Evolutionary conservation across 2,113 vertebrate genomes (phyloP).

Genomic region (Leptocoma aspasia): DNA sequence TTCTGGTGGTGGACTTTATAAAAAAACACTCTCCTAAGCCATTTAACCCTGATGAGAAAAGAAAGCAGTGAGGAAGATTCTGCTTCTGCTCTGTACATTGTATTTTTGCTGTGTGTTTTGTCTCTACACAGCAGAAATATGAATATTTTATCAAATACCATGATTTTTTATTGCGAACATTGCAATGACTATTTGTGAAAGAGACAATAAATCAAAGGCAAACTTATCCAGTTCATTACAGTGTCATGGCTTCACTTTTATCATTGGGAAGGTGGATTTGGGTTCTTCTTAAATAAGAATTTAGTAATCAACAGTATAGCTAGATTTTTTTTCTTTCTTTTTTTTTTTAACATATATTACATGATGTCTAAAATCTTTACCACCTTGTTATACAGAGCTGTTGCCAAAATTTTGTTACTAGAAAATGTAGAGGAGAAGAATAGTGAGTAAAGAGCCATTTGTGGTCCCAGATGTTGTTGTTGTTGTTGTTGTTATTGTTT

Average conservation of each 20-base stretch:
- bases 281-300: not conserved
- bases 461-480: not conserved
- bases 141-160: not conserved
- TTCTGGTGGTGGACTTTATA: not conserved
- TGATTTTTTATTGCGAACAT: not conserved
- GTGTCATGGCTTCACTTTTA: not conserved
- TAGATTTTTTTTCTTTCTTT: not conserved
- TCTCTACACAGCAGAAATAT: not conserved
- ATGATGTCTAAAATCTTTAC: not conserved
- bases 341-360: rapidly evolving
- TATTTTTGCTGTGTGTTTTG: not conserved
- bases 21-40: not conserved
- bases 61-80: not conserved
- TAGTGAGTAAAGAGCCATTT: not conserved
- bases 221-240: not conserved
- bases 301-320: not conserved
- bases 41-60: not conserved
- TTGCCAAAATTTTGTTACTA: not conserved
- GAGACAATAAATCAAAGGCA: not conserved
- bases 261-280: not conserved
- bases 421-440: not conserved
- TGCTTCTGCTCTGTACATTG: not conserved
- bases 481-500: not conserved
- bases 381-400: not conserved
- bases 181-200: not conserved